These are phyloP conservation scores for Pelochelys cantorii DNA, from an alignment of 2,797 vertebrate genomes.

Conservation along the genomic window DNA sequence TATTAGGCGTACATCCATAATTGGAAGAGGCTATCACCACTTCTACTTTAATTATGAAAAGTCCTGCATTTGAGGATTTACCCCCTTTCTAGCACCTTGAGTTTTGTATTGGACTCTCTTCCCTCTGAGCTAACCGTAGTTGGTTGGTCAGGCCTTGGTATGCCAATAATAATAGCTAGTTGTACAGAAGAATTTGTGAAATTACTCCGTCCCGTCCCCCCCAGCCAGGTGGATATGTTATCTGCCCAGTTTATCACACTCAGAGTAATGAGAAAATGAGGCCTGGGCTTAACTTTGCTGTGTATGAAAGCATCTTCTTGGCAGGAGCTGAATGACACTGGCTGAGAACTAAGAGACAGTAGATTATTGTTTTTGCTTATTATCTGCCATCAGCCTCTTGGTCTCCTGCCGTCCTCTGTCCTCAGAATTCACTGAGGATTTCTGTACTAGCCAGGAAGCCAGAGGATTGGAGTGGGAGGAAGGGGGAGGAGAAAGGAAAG, in stretches of 20 bases:
- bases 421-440: conserved; percentile 76
- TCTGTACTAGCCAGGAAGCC: conserved; percentile 69
- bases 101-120: conserved; percentile 7
- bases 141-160: conserved; percentile 65
- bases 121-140: conserved; percentile 51
- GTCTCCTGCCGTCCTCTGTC: conserved; percentile 79
- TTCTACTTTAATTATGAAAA: conserved; percentile 55
- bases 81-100: conserved; percentile 49
- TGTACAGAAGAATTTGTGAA: conserved; percentile 83
- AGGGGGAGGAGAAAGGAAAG: background rate
- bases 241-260: conserved; percentile 80
- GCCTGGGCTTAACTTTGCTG: conserved; percentile 79
- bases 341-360: conserved; percentile 82
- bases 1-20: too few species aligned
- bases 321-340: conserved; percentile 81
- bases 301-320: conserved; percentile 83
- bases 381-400: conserved; percentile 83
- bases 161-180: conserved; percentile 83
- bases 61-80: conserved; percentile 13
- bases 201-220: conserved; percentile 74
- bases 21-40: conserved; percentile 21
- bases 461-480: background rate
- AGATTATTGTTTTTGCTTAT: conserved; percentile 84
- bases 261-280: conserved; percentile 81
- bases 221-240: conserved; percentile 74